Evolutionary conservation across 2,113 vertebrate species (phyloP), one percentile per base, ranked within the genome.

Genomic region (Dipodomys stephensi): DNA sequence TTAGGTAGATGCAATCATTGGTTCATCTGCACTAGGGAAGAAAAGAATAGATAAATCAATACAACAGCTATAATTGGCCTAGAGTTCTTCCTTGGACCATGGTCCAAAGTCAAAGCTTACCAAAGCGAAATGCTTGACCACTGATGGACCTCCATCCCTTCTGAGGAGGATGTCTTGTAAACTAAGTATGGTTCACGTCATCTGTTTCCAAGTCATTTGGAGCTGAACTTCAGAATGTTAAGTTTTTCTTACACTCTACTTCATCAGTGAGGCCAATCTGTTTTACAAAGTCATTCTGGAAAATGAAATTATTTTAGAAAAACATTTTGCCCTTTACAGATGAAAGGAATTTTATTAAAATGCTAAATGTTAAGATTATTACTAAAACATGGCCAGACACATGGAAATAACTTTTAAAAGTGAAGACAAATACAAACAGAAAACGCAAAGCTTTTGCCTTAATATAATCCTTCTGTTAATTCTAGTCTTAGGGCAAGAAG

Each of bases 341-440:
- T 78, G 57, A 96, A 96, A 93, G 64, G 62, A 60, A 94, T 94
- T 57, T 57, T 94, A 92, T 57, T 90, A 30, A 89, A 84, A 87
- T 76, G 35, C n/a, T 91, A 79, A 92, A 67, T 88, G 62, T 91
- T 94, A 86, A 85, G 82, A 82, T 25, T 84, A 65, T 87, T 83
- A 84, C 12, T 60, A 30, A 92, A 97, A 87, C 20, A 62, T 46
- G 76, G 68, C 25, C 76, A 92, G 84, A 60, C 71, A 76, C n/a
- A 93, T 90, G 72, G 82, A 83, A 92, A 62, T 46, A 90, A 83
- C 62, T 92, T 93, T 86, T 57, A 28, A 74, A 86, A 94, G 87
- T 67, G 23, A 95, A 87, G 60, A 65, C 64, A 83, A 92, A 87
- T 94, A 78, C 39, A 84, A 95, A 92, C 16, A 84, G 20, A 85